Evolutionary conservation across 2,888 invertebrate species (phyloP).

Genomic region (Caenorhabditis becei): DNA sequence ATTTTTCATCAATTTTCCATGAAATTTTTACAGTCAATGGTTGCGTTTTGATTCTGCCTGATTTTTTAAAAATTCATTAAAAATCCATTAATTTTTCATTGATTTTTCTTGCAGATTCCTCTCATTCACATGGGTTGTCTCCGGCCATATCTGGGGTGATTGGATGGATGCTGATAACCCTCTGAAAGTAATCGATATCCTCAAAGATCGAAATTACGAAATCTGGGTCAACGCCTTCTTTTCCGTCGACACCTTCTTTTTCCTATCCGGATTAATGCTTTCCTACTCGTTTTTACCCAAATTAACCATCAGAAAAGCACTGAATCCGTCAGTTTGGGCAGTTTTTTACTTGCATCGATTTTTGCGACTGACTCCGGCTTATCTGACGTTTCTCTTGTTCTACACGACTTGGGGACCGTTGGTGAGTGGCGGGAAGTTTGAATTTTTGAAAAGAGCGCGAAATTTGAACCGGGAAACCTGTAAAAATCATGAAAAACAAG

Average conservation of each 20-base stretch:
- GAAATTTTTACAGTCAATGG: neutral
- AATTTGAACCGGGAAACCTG: neutral
- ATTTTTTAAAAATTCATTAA: neutral
- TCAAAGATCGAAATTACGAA: constrained; percentile 56
- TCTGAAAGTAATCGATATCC: constrained; percentile 51
- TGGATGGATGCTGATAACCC: constrained; percentile 57
- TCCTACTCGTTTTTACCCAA: constrained; percentile 60
- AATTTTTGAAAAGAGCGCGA: neutral
- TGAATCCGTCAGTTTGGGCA: constrained; percentile 48
- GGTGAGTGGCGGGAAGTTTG: constrained; percentile 23
- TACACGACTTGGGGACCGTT: constrained; percentile 55
- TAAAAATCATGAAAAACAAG: neutral
- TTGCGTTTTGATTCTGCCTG: neutral
- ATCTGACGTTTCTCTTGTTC: constrained; percentile 53
- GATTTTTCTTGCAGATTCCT: constrained; percentile 60
- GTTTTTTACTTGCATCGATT: constrained; percentile 62
- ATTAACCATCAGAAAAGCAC: constrained; percentile 28
- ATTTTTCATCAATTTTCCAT: neutral
- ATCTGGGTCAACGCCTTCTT: constrained; percentile 70
- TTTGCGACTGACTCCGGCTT: constrained; percentile 61
- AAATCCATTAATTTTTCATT: too few species aligned
- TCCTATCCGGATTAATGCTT: constrained; percentile 68
- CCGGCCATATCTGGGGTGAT: constrained; percentile 61
- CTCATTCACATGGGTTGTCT: constrained; percentile 72
- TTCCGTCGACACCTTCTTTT: constrained; percentile 74